phyloP scores from a whole-genome alignment of 2,797 vertebrate species.

The Nyctibius grandis region DNA sequence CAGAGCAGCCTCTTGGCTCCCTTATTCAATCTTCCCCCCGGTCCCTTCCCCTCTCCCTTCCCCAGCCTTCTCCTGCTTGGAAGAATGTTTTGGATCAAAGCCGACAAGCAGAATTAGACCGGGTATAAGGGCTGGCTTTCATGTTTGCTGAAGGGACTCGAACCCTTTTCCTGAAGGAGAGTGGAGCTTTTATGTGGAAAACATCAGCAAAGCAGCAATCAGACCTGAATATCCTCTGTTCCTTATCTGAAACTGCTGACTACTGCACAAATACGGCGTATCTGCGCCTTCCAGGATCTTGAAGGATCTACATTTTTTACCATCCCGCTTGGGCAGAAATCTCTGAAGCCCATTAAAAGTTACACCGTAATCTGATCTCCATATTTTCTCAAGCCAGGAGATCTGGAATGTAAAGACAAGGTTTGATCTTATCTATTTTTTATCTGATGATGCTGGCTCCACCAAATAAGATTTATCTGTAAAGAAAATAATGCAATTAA shows the following conservation, averaged over 20 bases:
- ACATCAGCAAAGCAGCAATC: slow-evolving; percentile 72
- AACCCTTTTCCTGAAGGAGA: slow-evolving; percentile 75
- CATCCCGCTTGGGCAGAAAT: slow-evolving; percentile 59
- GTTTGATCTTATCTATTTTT: slow-evolving; percentile 81
- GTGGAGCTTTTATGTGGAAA: slow-evolving; percentile 79
- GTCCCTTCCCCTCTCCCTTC: slow-evolving; percentile 21
- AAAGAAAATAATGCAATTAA: slow-evolving; percentile 71
- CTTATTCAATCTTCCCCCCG: not conserved
- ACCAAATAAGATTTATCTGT: slow-evolving; percentile 69
- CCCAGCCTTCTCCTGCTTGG: slow-evolving; percentile 40
- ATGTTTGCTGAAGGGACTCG: slow-evolving; percentile 71
- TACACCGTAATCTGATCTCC: slow-evolving; percentile 62
- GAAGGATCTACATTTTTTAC: slow-evolving; percentile 69
- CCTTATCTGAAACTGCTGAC: slow-evolving; percentile 77
- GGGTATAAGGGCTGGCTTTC: slow-evolving; percentile 73
- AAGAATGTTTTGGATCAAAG: slow-evolving; percentile 74
- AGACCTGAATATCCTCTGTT: slow-evolving; percentile 25
- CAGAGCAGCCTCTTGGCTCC: slow-evolving; percentile 40
- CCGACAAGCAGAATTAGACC: slow-evolving; percentile 72
- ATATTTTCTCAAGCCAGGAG: slow-evolving; percentile 70
- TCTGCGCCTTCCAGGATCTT: slow-evolving; percentile 67
- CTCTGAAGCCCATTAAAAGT: slow-evolving; percentile 45
- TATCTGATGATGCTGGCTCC: slow-evolving; percentile 76
- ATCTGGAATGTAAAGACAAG: slow-evolving; percentile 80
- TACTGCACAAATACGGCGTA: slow-evolving; percentile 69